phyloP scores from a whole-genome alignment of 2,113 vertebrate species.

The Rhinoptilus africanus region DNA sequence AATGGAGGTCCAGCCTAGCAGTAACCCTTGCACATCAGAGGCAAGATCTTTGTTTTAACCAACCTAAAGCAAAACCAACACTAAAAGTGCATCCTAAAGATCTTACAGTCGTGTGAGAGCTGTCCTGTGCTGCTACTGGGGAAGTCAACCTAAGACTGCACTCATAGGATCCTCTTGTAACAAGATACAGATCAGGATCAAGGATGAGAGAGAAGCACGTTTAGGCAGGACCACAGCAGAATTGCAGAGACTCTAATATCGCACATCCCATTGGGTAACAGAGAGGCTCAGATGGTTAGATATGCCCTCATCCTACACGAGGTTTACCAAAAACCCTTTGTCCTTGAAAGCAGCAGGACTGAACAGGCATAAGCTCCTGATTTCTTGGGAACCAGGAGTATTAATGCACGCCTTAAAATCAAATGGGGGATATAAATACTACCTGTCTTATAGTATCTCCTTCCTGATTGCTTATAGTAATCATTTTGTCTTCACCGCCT shows the following conservation, averaged over 20 bases:
- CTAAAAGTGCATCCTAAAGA: neutral
- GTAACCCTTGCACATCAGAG: neutral
- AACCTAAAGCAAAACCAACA: neutral
- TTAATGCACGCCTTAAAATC: neutral
- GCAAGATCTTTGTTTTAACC: neutral
- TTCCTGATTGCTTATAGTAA: conserved; percentile 94
- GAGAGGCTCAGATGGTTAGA: neutral
- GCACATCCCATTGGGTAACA: neutral
- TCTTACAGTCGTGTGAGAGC: neutral
- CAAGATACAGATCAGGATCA: neutral
- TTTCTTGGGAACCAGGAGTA: neutral
- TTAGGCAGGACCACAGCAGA: neutral
- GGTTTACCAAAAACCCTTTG: neutral
- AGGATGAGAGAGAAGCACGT: neutral
- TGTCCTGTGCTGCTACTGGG: neutral
- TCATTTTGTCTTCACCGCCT: conserved; percentile 90
- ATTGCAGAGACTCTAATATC: neutral
- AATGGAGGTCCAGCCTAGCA: neutral
- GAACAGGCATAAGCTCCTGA: neutral
- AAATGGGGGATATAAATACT: neutral
- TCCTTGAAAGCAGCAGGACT: neutral
- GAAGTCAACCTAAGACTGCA: neutral
- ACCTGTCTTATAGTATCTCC: conserved; percentile 96
- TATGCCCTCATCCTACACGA: neutral
- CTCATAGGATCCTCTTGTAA: neutral